Evolutionary conservation across 2,888 invertebrate species (phyloP).

Genomic region (Fragum sueziense): DNA sequence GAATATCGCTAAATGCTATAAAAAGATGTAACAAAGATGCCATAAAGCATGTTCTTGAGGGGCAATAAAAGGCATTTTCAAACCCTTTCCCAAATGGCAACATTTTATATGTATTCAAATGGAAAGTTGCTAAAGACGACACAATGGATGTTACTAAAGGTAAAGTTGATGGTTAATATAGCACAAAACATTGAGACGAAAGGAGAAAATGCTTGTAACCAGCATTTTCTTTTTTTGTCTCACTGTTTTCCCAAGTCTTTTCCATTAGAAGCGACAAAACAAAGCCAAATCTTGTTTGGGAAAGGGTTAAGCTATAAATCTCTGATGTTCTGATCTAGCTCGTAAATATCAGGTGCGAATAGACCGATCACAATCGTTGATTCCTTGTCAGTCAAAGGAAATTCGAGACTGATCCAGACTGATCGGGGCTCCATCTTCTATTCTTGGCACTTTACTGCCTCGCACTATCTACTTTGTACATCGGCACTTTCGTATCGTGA

Average conservation of each 20-base stretch:
- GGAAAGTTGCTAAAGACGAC: too few relatives aligned
- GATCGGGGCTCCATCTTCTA: not conserved
- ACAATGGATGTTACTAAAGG: too few relatives aligned
- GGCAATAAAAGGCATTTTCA: not conserved
- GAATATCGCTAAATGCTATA: too few relatives aligned
- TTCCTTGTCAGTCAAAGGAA: constrained; percentile 15
- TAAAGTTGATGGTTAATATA: too few relatives aligned
- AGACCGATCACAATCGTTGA: constrained; percentile 15
- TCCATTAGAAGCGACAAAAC: too few relatives aligned
- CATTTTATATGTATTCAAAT: too few relatives aligned
- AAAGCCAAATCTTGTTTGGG: not conserved
- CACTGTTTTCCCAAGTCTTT: too few relatives aligned
- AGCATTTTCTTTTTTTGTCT: too few relatives aligned
- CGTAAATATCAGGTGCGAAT: constrained; percentile 5
- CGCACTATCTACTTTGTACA: not conserved
- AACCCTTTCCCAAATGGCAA: not conserved
- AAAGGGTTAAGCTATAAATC: not conserved
- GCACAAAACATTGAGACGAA: too few relatives aligned
- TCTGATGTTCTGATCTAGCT: not conserved
- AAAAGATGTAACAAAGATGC: too few relatives aligned
- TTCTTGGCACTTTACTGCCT: not conserved
- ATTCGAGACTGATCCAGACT: constrained; percentile 1
- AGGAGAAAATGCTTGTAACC: not conserved
- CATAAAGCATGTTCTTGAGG: not conserved
- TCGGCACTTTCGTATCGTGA: not conserved